Conservation (phyloP, 2,113 vertebrate genomes). For the Spheniscus mendiculus region DNA sequence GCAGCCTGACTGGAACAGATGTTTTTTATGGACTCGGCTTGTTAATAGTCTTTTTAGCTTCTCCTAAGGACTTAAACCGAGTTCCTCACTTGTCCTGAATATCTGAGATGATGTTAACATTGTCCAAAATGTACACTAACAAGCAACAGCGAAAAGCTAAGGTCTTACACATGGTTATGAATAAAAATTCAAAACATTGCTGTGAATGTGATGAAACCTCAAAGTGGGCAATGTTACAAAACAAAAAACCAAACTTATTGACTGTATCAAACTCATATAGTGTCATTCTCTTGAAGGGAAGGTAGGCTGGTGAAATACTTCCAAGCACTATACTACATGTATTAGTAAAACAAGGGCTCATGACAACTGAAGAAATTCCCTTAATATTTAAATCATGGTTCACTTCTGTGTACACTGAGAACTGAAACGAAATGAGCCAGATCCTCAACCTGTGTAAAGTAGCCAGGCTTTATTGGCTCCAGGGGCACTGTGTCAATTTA, state of each 20-base stretch:
- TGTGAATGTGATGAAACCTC: slow-evolving; percentile 52
- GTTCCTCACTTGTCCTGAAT: slow-evolving; percentile 76
- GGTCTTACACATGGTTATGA: slow-evolving; percentile 56
- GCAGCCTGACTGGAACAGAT: slow-evolving; percentile 87
- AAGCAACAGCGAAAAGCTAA: slow-evolving; percentile 73
- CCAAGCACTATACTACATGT: not conserved
- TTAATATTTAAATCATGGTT: not conserved
- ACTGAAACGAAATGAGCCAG: not conserved
- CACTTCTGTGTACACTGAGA: not conserved
- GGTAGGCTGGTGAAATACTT: not conserved
- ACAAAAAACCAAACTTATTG: not conserved
- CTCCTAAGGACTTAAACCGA: slow-evolving; percentile 79
- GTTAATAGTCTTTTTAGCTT: slow-evolving; percentile 80
- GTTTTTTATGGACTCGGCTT: slow-evolving; percentile 79
- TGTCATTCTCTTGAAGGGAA: not conserved
- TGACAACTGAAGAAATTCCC: not conserved
- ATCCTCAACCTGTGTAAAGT: not conserved
- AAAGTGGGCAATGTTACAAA: not conserved
- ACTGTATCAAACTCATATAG: not conserved
- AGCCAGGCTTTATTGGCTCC: not conserved
- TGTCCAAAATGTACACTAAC: slow-evolving; percentile 77
- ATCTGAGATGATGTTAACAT: slow-evolving; percentile 81
- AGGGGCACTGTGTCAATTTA: not conserved
- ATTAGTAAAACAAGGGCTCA: not conserved
- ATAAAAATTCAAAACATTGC: slow-evolving; percentile 69